Evolutionary conservation across 2,888 invertebrate species (phyloP), one percentile per base, ranked within the genome.

Genomic region (Acrobasis suavella): DNA sequence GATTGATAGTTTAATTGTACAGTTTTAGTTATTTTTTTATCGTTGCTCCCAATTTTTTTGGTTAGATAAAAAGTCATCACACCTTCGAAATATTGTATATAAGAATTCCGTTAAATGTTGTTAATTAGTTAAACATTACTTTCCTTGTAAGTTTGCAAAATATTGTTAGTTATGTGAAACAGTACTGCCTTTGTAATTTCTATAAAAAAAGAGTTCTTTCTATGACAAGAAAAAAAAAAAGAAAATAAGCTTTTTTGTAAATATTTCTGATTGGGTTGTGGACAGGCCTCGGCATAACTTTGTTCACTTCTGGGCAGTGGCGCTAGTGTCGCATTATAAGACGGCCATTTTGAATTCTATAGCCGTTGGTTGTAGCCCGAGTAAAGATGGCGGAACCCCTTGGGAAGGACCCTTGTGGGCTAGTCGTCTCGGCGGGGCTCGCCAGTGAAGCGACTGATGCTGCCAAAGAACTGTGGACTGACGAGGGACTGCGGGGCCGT

Each of bases 341-440:
- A 17, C 56, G 56, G 56, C 56, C 56, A 56, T 39, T 9, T 55
- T 38, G 56, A 16, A 12, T 16, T 8, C 10, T 42, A 2, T 32
- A 16, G 39, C 42, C 42, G 22, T 22, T 42, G 56, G 56, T 17
- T 42, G 56, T 46, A 42, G 56, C 22, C 56, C 42, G 42, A 16
- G 17, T 39, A 55, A 12, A n/a, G 46, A 17, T 22, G 84, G 76
- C 74, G 81, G 85, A 86, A 85, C 85, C 85, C 81, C 82, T 64
- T 69, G 75, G 73, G 66, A 58, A 14, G 38, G 15, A 39, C 62
- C 68, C 73, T 73, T 66, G 82, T 85, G 85, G 86, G 85, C 85
- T 86, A 86, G 85, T 76, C 72, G 76, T 76, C 74, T 55, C 65
- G 69, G 68, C 39, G 38, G 70, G 66, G 66, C 65, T 22, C 59